Evolutionary conservation across 2,888 invertebrate genomes (phyloP).

Genomic region (Unio delphinus): DNA sequence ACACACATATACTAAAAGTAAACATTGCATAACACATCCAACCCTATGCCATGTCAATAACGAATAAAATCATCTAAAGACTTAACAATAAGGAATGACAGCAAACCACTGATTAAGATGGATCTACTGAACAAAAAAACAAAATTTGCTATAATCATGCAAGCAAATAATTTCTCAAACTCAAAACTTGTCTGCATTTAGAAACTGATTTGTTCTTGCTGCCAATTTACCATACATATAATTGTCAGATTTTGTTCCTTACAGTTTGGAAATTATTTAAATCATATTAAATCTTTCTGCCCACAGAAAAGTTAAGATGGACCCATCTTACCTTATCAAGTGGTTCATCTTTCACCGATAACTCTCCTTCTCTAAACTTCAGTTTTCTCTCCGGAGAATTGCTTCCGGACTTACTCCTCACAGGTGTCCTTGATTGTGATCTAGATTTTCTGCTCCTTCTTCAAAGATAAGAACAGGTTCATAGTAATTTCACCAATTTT

Average conservation of each 20-base stretch:
- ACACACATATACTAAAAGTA: too few species aligned
- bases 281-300: background rate
- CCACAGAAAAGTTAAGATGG: background rate
- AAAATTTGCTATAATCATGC: background rate
- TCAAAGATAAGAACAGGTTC: too few species aligned
- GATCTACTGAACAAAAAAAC: too few species aligned
- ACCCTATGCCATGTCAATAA: too few species aligned
- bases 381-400: conserved; percentile 41
- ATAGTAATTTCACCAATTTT: too few species aligned
- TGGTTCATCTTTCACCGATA: conserved; percentile 67
- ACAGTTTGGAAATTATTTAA: background rate
- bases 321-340: conserved; percentile 59
- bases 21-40: too few species aligned
- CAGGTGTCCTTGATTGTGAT: conserved; percentile 50
- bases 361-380: conserved; percentile 54
- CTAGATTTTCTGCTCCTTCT: conserved; percentile 44
- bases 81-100: too few species aligned
- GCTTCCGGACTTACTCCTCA: conserved; percentile 38
- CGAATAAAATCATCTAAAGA: too few species aligned
- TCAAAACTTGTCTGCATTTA: background rate
- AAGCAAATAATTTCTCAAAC: too few species aligned
- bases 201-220: background rate
- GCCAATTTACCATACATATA: background rate
- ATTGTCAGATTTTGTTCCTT: too few species aligned
- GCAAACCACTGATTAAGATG: too few species aligned